Evolutionary conservation across 2,113 vertebrate species (phyloP).

Genomic region (Zosterops japonicus): DNA sequence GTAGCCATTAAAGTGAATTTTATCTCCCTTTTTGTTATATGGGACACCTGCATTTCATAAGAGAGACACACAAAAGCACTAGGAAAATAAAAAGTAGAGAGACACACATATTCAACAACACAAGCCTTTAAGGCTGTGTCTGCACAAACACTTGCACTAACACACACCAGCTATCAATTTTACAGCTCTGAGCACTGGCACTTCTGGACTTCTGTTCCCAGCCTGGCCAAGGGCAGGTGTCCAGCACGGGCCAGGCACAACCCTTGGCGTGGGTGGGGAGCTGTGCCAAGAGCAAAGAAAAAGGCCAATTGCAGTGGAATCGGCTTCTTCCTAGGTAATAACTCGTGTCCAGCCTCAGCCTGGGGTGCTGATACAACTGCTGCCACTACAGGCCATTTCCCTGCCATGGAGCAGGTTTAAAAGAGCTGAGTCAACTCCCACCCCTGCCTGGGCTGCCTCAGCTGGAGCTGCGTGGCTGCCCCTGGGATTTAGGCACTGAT

Average conservation of each 20-base stretch:
- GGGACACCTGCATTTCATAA: background rate
- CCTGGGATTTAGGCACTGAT: background rate
- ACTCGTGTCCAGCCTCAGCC: background rate
- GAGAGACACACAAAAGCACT: background rate
- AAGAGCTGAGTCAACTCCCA: background rate
- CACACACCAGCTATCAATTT: background rate
- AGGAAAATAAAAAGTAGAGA: background rate
- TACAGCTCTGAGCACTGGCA: background rate
- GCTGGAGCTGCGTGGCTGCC: fast-evolving
- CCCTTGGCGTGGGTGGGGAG: fast-evolving
- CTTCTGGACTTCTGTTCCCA: background rate
- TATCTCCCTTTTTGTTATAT: background rate
- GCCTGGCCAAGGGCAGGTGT: background rate
- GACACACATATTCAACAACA: background rate
- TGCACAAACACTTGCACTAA: background rate
- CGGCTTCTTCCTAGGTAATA: background rate
- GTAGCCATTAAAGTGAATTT: background rate
- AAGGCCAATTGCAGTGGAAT: background rate
- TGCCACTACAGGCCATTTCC: fast-evolving
- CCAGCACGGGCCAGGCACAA: fast-evolving
- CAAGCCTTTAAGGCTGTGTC: background rate
- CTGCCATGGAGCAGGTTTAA: background rate
- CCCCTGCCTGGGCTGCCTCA: background rate
- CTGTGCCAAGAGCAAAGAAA: background rate
- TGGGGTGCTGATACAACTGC: fast-evolving